Percentiles rank a stretch among this genome's conserved stretches.
Evolutionary conservation across 2,113 vertebrate species (phyloP).

Genomic region (Conger conger): DNA sequence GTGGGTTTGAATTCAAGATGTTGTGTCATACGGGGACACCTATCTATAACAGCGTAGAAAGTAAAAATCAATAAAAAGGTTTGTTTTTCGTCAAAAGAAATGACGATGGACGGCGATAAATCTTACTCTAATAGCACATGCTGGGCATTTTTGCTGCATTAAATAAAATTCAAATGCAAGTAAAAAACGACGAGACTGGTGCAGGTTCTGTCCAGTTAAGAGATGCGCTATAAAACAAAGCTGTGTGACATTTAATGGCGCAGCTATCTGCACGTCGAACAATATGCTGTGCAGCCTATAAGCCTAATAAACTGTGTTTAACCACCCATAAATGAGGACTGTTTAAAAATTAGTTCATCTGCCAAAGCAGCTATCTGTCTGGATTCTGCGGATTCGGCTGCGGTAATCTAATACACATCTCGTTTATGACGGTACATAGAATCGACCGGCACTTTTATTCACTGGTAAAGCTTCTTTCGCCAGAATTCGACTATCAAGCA

Average conservation of each 20-base stretch:
- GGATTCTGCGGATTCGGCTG: neutral
- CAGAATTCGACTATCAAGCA: conserved; percentile 38
- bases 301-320: too few relatives aligned
- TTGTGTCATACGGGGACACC: neutral
- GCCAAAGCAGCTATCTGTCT: neutral
- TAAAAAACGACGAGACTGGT: neutral
- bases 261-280: neutral
- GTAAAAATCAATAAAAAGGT: neutral
- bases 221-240: neutral
- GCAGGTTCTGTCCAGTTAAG: neutral
- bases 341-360: neutral
- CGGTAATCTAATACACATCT: conserved; percentile 27
- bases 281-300: too few relatives aligned
- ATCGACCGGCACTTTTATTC: conserved; percentile 26
- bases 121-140: neutral
- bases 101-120: too few relatives aligned
- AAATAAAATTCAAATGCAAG: neutral
- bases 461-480: conserved; percentile 33
- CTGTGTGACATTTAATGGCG: neutral
- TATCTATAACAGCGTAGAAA: neutral
- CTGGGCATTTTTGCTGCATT: neutral
- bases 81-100: neutral
- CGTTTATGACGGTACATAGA: neutral
- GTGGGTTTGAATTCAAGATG: neutral
- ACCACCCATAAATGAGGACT: too few relatives aligned